Evolutionary conservation across 1,140 invertebrate genomes (phyloP), one percentile per base, ranked within the genome.

Genomic region (Drosophila triauraria): DNA sequence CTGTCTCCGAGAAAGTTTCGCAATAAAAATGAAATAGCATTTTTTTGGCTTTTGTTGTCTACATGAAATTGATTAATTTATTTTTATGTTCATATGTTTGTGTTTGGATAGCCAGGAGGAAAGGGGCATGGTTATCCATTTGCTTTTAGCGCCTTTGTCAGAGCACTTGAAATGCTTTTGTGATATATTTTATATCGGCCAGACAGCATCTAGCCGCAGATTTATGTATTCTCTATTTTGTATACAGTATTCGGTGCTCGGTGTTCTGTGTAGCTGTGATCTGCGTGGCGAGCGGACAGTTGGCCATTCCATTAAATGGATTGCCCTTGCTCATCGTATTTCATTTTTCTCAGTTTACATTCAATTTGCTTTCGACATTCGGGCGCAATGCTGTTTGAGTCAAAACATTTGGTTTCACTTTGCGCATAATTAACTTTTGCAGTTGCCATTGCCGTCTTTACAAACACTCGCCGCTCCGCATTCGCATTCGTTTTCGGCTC

Each of bases 341-440:
- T 78, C 75, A 78, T 77, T 77, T 78, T 56, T 44, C 74, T 69
- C 75, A 54, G 75, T 69, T 78, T 78, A 78, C 75, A 78, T 78
- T 60, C 75, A 77, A 77, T 77, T 77, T 77, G 74, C 74, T 68
- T 77, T 77, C 61, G 74, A 77, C 72, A 77, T 61, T 68, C 42
- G 72, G 35, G 12, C 17, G 17, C 43, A 58, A 46, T 51, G 69
- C 25, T 48, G 53, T 53, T 78, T 78, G 76, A 78, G 76, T 65
- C 75, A 78, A 78, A 78, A 78, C 76, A 78, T 78, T 78, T 79
- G 76, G 76, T 78, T 78, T 78, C 76, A 78, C 75, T 78, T 78
- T 78, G 76, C 76, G 76, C 76, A 78, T 78, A 78, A 78, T 78
- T 78, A 78, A 78, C 65, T 78, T 78, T 78, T 77, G 63, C 75